Conservation (phyloP, 2,797 vertebrate species). For the Channa striata region DNA sequence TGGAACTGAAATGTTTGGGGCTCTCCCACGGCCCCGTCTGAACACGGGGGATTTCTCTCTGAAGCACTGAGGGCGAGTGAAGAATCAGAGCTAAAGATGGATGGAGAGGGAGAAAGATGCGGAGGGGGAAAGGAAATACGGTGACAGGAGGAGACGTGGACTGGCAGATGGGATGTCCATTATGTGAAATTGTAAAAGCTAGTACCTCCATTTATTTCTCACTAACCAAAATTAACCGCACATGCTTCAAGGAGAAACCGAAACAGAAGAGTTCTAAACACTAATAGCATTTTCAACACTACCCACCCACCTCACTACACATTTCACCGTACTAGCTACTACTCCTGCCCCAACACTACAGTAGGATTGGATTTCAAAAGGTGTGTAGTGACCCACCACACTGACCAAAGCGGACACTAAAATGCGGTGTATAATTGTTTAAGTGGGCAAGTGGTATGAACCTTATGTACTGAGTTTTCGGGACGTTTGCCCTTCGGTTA, state of each 20-base stretch:
- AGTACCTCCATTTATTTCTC: conserved; percentile 69
- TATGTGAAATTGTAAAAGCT: conserved; percentile 63
- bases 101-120: background rate
- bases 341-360: conserved; percentile 56
- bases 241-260: conserved; percentile 53
- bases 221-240: conserved; percentile 71
- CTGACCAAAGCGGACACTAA: conserved; percentile 37
- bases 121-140: conserved; percentile 7
- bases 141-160: background rate
- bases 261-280: conserved; percentile 55
- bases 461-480: background rate
- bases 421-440: background rate
- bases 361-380: conserved; percentile 21
- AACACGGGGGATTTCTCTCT: conserved; percentile 93
- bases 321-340: conserved; percentile 37
- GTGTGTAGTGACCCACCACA: conserved; percentile 38
- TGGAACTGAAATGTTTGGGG: conserved; percentile 93
- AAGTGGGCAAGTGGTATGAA: background rate
- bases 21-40: conserved; percentile 91
- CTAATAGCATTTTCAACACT: conserved; percentile 65
- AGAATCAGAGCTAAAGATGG: background rate
- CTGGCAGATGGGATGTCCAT: conserved; percentile 43
- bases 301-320: conserved; percentile 22
- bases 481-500: conserved; percentile 18
- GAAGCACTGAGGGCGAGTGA: conserved; percentile 77